Evolutionary conservation across 2,888 invertebrate genomes (phyloP), one percentile per base, ranked within the genome.

Genomic region (Phania funesta): DNA sequence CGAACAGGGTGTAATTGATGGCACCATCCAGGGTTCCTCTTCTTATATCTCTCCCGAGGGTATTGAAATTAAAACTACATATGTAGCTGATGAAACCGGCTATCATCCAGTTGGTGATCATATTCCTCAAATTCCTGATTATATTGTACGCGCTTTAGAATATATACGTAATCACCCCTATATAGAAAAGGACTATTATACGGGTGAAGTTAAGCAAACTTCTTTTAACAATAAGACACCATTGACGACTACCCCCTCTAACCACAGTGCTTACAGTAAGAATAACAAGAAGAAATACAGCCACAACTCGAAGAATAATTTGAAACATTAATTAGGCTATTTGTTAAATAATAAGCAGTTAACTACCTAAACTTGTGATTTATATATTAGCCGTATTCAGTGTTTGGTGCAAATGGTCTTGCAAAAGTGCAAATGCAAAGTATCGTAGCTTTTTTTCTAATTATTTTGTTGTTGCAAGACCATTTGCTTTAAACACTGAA

Each of bases 151-250:
- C 16, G 64, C 89, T 1, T 60, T 89, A 80, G 88, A 87, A 48
- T 89, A 89, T 32, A 89, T 89, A 48, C 86, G 88, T n/a, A 85
- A 85, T 20, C 88, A 89, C 86, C 88, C 88, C 8, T 88, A 86
- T 44, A 68, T 88, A 54, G 83, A 88, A 24, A 85, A 80, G 76
- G 86, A 87, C 58, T 86, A 88, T 67, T 87, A 87, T 29, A 88
- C 87, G 8, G 88, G 88, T 18, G 85, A 87, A 64, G 65, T 86
- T 0, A 88, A 85, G 77, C 77, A 84, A 8, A 85, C 85, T 22
- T 83, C 85, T 7, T 73, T 73, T 3, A 60, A 1, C 11, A 54
- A 70, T 65, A 70, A 70, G 2, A 54, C 48, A 32, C 38, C 38
- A 8, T 35, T 52, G 0, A 32, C 56, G 0, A 35, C 24, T 3